A percentile compares a stretch with the other conserved stretches of the same genome.
Conservation (phyloP, 2,888 invertebrate genomes). For the Latrodectus elegans region DNA sequence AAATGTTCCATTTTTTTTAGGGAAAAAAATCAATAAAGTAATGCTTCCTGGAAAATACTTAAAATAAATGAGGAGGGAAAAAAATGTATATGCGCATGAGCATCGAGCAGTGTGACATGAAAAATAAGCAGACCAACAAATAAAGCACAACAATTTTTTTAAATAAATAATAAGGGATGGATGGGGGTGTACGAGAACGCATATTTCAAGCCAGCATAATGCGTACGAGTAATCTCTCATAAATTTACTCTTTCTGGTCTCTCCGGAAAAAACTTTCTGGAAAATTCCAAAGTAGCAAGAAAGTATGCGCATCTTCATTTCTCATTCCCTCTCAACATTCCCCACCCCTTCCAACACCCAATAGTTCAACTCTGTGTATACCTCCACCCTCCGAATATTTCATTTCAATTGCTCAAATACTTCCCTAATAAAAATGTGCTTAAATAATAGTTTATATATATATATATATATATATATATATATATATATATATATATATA, state of each 20-base stretch:
- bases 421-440: constrained; percentile 57
- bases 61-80: too few relatives aligned
- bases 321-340: constrained; percentile 8
- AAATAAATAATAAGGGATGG: too few relatives aligned
- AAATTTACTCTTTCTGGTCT: constrained; percentile 34
- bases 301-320: constrained; percentile 19
- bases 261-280: constrained; percentile 5
- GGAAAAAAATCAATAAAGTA: too few relatives aligned
- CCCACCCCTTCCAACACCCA: background rate
- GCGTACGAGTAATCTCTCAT: constrained; percentile 24
- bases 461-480: too few relatives aligned
- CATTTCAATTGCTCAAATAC: constrained; percentile 10
- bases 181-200: background rate
- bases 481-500: too few relatives aligned
- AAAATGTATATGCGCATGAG: too few relatives aligned
- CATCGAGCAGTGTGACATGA: background rate
- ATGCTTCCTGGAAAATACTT: too few relatives aligned
- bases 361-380: constrained; percentile 13
- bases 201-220: background rate
- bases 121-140: background rate
- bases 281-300: background rate
- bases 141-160: too few relatives aligned
- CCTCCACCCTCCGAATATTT: constrained; percentile 10
- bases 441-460: background rate
- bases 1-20: too few relatives aligned